phyloP scores from a whole-genome alignment of 1,140 invertebrate genomes.

The Anastatus disparis region DNA sequence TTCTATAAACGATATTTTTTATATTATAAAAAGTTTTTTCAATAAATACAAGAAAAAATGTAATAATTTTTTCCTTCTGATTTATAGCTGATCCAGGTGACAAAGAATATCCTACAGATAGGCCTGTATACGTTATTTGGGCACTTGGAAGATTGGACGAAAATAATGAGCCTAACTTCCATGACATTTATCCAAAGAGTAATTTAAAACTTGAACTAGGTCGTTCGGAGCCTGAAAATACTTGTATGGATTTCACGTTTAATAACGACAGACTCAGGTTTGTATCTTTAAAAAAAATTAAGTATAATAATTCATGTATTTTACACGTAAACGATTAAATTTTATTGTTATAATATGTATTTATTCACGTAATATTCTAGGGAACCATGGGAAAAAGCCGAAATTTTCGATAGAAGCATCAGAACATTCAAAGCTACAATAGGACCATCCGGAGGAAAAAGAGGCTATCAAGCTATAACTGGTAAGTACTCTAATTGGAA shows the following conservation, averaged over 20 bases:
- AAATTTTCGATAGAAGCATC: constrained; percentile 82
- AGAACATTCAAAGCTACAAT: constrained; percentile 80
- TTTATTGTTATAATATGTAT: not conserved
- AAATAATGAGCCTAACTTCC: constrained; percentile 84
- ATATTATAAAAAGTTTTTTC: too few relatives aligned
- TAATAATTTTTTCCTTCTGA: too few relatives aligned
- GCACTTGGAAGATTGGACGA: constrained; percentile 84
- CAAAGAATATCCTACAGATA: constrained; percentile 77
- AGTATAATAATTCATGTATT: too few relatives aligned
- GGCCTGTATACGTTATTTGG: constrained; percentile 81
- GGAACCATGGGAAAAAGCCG: constrained; percentile 79
- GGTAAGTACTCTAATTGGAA: too few relatives aligned
- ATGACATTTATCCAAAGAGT: constrained; percentile 81
- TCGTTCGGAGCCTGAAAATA: constrained; percentile 72
- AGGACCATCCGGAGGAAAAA: constrained; percentile 82
- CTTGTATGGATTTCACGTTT: constrained; percentile 78
- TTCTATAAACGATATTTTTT: too few relatives aligned
- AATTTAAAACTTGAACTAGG: constrained; percentile 76
- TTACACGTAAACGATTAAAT: too few relatives aligned
- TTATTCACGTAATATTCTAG: constrained; percentile 22
- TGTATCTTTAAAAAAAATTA: too few relatives aligned
- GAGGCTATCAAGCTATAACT: constrained; percentile 82
- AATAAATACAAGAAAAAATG: too few relatives aligned
- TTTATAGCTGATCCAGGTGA: constrained; percentile 86
- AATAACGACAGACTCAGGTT: constrained; percentile 52